Conservation (phyloP, 2,888 invertebrate species). For the Eupithecia vulgata region DNA sequence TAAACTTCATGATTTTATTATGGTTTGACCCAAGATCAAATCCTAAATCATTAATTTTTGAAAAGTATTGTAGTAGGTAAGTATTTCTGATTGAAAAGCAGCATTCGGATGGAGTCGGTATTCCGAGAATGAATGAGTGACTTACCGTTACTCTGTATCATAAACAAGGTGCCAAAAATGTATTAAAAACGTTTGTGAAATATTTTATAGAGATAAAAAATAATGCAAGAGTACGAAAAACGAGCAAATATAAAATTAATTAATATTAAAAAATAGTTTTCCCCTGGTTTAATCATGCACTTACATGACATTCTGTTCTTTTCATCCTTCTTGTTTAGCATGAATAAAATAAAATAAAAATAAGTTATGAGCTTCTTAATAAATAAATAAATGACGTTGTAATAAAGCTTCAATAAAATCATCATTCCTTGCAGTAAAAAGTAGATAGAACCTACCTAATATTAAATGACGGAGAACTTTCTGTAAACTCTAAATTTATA, state of each 20-base stretch:
- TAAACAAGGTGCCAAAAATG: not conserved
- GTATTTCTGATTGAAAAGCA: not conserved
- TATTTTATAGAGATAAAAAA: no score
- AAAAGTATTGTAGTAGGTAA: not conserved
- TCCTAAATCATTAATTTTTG: no score
- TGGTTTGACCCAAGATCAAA: no score
- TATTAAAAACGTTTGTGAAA: no score
- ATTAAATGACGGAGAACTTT: not conserved
- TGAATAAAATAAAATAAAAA: no score
- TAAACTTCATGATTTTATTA: no score
- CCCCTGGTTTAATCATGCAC: no score
- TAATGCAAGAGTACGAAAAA: no score
- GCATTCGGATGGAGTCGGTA: not conserved
- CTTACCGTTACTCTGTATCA: not conserved
- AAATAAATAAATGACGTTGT: not conserved
- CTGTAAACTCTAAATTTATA: not conserved
- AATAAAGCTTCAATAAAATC: not conserved
- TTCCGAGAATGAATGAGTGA: not conserved
- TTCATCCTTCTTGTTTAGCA: no score
- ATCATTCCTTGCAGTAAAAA: not conserved
- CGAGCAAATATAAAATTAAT: no score
- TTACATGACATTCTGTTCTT: no score
- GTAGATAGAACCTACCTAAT: not conserved
- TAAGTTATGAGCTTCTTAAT: not conserved
- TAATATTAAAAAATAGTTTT: no score